Percentiles rank a stretch among this genome's conserved stretches.
These are phyloP conservation scores for Microplitis mediator DNA, from an alignment of 1,140 invertebrate genomes.

Conservation along the genomic window DNA sequence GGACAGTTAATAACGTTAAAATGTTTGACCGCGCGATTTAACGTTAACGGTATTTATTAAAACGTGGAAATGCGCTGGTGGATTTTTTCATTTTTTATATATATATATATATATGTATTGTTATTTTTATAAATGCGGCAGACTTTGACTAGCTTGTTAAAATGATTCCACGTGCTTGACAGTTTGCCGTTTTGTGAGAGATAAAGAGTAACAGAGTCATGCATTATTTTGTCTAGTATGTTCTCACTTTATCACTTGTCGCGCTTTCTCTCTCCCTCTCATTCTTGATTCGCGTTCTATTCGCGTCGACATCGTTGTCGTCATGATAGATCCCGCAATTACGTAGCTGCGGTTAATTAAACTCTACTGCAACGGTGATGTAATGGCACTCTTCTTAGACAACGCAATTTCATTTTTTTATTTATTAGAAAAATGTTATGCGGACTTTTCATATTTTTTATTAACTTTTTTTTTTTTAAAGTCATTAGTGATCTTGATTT, in stretches of 20 bases:
- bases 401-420: background rate
- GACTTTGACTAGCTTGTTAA: slow-evolving; percentile 22
- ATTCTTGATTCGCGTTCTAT: no score
- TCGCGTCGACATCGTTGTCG: background rate
- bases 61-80: slow-evolving; percentile 19
- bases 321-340: slow-evolving; percentile 20
- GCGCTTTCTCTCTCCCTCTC: no score
- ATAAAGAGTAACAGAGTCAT: background rate
- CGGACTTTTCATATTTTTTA: no score
- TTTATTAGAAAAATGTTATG: background rate
- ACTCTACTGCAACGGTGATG: background rate
- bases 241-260: background rate
- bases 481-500: no score
- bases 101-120: background rate
- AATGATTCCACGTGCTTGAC: slow-evolving; percentile 26
- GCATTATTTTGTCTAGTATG: no score
- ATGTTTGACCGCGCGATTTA: background rate
- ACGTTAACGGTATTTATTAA: slow-evolving; percentile 34
- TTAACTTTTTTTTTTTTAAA: no score
- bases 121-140: background rate
- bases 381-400: background rate
- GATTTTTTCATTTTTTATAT: slow-evolving; percentile 8
- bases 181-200: background rate
- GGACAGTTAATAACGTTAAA: slow-evolving; percentile 17
- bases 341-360: slow-evolving; percentile 23